Base-by-base conservation (phyloP, 1,140 invertebrate species). In the Druon quercuslanigerum region DNA sequence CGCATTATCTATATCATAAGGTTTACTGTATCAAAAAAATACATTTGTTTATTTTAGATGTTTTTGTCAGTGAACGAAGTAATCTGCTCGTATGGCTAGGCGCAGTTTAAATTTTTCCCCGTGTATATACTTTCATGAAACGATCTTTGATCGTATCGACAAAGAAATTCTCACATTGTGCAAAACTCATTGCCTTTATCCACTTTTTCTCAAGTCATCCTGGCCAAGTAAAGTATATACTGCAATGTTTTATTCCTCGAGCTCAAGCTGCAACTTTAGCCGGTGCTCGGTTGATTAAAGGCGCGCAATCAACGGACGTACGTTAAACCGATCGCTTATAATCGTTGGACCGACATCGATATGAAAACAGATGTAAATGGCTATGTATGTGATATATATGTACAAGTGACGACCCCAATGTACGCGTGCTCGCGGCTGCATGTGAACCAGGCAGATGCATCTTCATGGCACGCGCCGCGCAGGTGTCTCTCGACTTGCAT, bases 391-490 rank as follows among this genome's bases (percentile, higher is more conserved):
- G 20, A 33, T 25, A 33, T 66, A 20, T 33, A 25, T 57, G 19
- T 13, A 66, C 25, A 33, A 13, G 33, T 25, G 57, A 66, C 50
- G 72, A 40, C 40, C 20, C 17, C 51, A 71, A 56, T 50, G 72
- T 56, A 51, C 52, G 50, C 50, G 33, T 50, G 57, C 77, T 77
- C 73, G 72, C 74, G 76, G 78, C 76, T 46, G 75, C 71, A 76
- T 20, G 72, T 72, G 51, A 74, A 74, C 57, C 72, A 70, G 83
- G 84, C 83, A 85, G 83, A 84, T 85, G 83, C 76, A 84, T 82
- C 79, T 81, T 74, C 50, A 70, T 78, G 79, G 81, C 84, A 84
- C 84, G 83, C 83, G 84, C 81, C 79, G 74, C 71, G 84, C 83
- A 85, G 84, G 83, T 85, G 75, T 54, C 79, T 13, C 78, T 73